These are phyloP conservation scores for Dicaeum eximium DNA, from an alignment of 2,113 vertebrate genomes.

Conservation along the genomic window DNA sequence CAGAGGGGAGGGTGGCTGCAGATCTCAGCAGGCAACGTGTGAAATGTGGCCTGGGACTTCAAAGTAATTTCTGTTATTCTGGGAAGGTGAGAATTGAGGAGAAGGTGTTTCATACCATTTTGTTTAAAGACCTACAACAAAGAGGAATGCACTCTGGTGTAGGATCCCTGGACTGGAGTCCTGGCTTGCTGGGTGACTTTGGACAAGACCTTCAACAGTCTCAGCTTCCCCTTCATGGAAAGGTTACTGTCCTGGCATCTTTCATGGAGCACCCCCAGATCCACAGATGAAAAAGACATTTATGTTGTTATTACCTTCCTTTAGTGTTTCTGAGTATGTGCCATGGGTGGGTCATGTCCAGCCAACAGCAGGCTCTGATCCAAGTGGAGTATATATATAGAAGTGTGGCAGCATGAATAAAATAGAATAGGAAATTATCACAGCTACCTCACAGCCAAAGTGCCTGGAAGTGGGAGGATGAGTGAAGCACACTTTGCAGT, in stretches of 20 bases:
- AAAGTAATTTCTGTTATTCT: not conserved
- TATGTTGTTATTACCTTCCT: not conserved
- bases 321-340: not conserved
- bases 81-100: not conserved
- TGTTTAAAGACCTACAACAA: not conserved
- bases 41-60: not conserved
- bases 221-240: not conserved
- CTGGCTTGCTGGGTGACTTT: not conserved
- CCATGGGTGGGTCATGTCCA: not conserved
- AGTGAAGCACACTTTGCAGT: not conserved
- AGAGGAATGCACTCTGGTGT: not conserved
- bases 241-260: not conserved
- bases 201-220: not conserved
- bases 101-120: not conserved
- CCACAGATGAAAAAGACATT: not conserved
- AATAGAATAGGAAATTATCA: not conserved
- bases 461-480: not conserved
- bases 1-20: not conserved
- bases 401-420: not conserved
- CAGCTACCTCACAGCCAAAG: not conserved
- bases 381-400: not conserved
- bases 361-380: not conserved
- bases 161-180: not conserved
- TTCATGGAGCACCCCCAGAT: not conserved
- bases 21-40: not conserved